phyloP scores from a whole-genome alignment of 2,113 vertebrate species.

The Mola mola region DNA sequence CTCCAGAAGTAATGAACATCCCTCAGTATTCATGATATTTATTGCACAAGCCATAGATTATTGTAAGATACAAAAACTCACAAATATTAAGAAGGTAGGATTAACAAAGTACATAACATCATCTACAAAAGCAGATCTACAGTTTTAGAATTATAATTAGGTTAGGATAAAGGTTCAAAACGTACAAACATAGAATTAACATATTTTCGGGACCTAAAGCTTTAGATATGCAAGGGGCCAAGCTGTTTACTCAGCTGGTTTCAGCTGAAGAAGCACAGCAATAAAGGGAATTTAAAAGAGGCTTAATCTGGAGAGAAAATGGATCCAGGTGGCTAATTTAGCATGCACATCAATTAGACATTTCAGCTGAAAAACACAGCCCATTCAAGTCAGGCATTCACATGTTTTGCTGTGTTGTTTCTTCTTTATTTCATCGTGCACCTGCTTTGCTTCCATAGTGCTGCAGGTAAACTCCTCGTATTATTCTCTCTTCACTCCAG shows the following conservation, averaged over 20 bases:
- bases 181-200: background rate
- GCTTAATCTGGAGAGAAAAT: conserved; percentile 26
- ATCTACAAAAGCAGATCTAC: too few relatives aligned
- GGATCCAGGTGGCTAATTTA: conserved; percentile 44
- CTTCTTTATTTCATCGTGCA: conserved; percentile 25
- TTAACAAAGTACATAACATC: too few relatives aligned
- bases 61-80: background rate
- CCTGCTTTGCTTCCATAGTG: conserved; percentile 35
- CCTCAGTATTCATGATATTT: background rate
- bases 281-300: conserved; percentile 21
- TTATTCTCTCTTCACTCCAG: conserved; percentile 4
- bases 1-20: background rate
- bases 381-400: conserved; percentile 31
- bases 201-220: conserved; percentile 10
- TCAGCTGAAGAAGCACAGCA: conserved; percentile 14
- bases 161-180: background rate
- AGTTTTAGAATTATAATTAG: too few relatives aligned
- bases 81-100: background rate
- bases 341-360: conserved; percentile 35
- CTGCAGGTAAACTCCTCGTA: background rate
- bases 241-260: conserved; percentile 35
- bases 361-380: conserved; percentile 32
- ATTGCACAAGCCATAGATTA: background rate
- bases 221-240: background rate
- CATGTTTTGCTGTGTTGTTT: conserved; percentile 27